Conservation (phyloP, 2,113 vertebrate species). For the human (Homo sapiens) region DNA sequence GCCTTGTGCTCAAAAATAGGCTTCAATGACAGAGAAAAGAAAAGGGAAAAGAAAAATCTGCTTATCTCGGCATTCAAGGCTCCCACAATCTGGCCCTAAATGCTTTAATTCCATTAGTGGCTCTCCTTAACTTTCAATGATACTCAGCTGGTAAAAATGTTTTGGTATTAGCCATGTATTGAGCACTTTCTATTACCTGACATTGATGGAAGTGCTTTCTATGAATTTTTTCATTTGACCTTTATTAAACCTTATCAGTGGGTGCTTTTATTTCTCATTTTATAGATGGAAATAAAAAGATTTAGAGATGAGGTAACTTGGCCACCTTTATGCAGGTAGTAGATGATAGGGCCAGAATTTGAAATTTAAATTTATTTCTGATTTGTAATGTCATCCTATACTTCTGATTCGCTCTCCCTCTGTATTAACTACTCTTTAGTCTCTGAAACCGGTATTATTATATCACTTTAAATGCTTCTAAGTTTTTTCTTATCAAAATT, state of each 20-base stretch:
- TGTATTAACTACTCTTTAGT: neutral
- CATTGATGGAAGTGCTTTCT: neutral
- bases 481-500: neutral
- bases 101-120: neutral
- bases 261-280: neutral
- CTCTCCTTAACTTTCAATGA: neutral
- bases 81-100: neutral
- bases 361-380: neutral
- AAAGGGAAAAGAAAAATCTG: neutral
- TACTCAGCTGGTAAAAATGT: too few species aligned
- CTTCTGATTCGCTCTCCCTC: neutral
- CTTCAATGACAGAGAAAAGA: neutral
- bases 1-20: neutral
- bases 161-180: too few species aligned
- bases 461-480: neutral
- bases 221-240: neutral
- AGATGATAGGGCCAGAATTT: neutral
- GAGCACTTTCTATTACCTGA: neutral
- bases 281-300: neutral
- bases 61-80: neutral
- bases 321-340: neutral
- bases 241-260: neutral
- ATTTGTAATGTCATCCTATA: neutral
- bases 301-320: neutral
- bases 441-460: neutral